Conservation (phyloP, 2,113 vertebrate species). For the Burhinus bistriatus region DNA sequence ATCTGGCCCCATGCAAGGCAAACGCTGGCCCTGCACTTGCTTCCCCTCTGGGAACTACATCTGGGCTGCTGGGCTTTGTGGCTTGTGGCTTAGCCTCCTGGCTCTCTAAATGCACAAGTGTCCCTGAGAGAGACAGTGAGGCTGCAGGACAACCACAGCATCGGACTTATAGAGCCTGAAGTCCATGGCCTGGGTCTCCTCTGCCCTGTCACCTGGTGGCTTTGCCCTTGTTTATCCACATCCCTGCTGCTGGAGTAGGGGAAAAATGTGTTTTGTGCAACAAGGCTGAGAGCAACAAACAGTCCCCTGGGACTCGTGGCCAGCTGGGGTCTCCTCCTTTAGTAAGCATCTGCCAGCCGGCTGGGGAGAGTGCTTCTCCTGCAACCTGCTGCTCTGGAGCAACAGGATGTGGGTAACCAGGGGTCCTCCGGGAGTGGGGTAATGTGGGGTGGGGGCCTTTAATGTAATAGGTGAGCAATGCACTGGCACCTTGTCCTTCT, state of each 20-base stretch:
- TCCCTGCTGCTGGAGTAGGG: background rate
- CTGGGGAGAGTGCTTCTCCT: background rate
- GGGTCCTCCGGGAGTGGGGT: accelerated
- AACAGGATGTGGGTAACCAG: background rate
- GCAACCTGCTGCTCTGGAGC: background rate
- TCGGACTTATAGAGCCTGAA: background rate
- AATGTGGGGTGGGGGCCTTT: background rate
- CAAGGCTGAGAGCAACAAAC: conserved; percentile 3
- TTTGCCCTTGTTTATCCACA: background rate
- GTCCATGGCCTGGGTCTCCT: background rate
- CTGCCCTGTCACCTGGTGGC: background rate
- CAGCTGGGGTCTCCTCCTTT: conserved; percentile 19
- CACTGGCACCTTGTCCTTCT: background rate
- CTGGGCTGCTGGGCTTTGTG: background rate
- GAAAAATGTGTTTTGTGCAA: background rate
- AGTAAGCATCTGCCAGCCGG: conserved; percentile 1
- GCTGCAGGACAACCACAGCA: background rate
- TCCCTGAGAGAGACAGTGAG: accelerated
- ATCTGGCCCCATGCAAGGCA: background rate
- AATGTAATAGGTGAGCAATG: background rate
- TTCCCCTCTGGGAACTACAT: background rate
- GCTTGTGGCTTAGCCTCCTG: background rate
- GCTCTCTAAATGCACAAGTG: background rate
- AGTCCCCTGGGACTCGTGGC: background rate
- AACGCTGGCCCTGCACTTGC: background rate